Conservation (phyloP, 2,113 vertebrate species). For the Mormyrus lacerda region DNA sequence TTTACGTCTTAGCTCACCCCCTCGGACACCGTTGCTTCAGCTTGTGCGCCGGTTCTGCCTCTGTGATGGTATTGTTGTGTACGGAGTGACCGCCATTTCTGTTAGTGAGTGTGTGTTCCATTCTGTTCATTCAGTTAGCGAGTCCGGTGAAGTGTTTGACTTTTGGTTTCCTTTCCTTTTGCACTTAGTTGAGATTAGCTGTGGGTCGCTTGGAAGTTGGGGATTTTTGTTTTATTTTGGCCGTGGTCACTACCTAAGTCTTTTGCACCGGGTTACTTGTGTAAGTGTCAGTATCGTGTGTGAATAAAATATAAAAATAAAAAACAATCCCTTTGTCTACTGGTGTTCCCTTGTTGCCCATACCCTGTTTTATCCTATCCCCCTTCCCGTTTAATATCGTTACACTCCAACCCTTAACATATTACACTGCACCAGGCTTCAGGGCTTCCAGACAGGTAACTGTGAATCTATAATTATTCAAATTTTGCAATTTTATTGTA, state of each 20-base stretch:
- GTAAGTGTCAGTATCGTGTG: too few relatives aligned
- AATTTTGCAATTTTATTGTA: conserved; percentile 24
- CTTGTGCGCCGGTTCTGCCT: background rate
- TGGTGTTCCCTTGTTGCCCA: too few relatives aligned
- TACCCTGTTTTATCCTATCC: background rate
- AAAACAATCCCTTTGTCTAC: background rate
- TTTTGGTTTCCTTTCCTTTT: background rate
- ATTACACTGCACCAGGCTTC: background rate
- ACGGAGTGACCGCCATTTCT: background rate
- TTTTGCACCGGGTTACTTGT: too few relatives aligned
- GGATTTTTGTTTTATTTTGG: background rate
- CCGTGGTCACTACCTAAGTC: too few relatives aligned
- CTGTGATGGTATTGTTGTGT: background rate
- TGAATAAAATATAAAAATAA: too few relatives aligned
- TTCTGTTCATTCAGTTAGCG: background rate
- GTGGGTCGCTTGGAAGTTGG: background rate
- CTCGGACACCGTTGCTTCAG: too few relatives aligned
- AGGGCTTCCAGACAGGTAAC: background rate
- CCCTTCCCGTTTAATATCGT: background rate
- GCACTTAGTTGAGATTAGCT: background rate
- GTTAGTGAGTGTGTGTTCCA: too few relatives aligned
- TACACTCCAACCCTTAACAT: background rate
- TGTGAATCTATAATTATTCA: background rate
- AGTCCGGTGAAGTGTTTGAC: background rate
- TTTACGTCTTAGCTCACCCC: background rate